Evolutionary conservation across 1,140 invertebrate species (phyloP).

Genomic region (Drosophila carrolli): DNA sequence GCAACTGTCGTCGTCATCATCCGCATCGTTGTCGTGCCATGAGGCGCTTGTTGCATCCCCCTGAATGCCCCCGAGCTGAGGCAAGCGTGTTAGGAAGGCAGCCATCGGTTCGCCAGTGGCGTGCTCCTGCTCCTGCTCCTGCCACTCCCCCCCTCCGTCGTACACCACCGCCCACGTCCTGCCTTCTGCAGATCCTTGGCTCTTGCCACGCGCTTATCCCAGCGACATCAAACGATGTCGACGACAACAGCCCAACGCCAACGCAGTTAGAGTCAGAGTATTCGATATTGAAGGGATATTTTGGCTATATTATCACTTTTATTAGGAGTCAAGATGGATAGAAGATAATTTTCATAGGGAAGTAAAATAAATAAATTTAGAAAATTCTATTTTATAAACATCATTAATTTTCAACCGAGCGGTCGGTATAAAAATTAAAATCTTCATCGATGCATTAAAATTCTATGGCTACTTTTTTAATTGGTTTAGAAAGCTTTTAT

Average conservation of each 20-base stretch:
- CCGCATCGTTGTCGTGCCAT: constrained; percentile 46
- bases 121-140: constrained; percentile 51
- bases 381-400: no score
- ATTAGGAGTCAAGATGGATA: no score
- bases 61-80: constrained; percentile 12
- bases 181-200: constrained; percentile 38
- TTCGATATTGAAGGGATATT: constrained; percentile 1
- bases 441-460: no score
- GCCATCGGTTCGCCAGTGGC: constrained; percentile 70
- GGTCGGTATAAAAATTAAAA: no score
- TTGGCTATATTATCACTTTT: neutral
- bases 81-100: constrained; percentile 45
- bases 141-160: constrained; percentile 28
- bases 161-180: neutral
- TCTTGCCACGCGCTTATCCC: constrained; percentile 72
- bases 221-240: constrained; percentile 77
- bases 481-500: no score
- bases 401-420: no score
- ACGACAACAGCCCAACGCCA: constrained; percentile 52
- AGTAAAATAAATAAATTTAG: no score
- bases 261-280: constrained; percentile 39
- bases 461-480: no score
- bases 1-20: constrained; percentile 46
- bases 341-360: no score
- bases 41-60: constrained; percentile 71